Base-by-base conservation (phyloP, 2,888 invertebrate genomes). In the Eumacrocentrus americanus region DNA sequence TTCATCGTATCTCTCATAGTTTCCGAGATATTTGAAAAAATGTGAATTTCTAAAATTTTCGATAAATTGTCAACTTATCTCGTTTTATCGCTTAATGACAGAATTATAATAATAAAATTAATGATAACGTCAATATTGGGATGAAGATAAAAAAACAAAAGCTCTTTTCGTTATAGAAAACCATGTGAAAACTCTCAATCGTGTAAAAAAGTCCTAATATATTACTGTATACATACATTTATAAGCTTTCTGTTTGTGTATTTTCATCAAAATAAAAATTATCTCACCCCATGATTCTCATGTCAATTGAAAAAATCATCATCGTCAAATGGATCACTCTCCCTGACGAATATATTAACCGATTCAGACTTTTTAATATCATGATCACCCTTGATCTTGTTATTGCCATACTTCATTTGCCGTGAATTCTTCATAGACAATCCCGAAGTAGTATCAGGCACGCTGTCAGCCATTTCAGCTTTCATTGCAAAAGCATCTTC, bases 331-430 rank as follows among this genome's bases (percentile, higher is more conserved):
- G 95, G 95, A 82, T 95, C 94, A 46, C 87, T 87, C 74, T 92
- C 92, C 52, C 91, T 86, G 3, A 90, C 89, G 82, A 95, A 95
- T 71, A 95, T 95, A 80, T 94, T 94, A 6, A 94, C 90, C 2
- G 94, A 94, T 76, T 94, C 94, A 0, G 94, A 94, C 80, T 94
- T 94, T 73, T 91, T 91, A 48, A 93, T 88, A 72, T 90, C 87
- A 57, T 86, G 84, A 63, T 89, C 88, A 2, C 81, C 79, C 60
- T 83, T 72, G 64, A 83, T 66, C 63, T 72, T 73, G 55, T 73
- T 77, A 74, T 70, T 64, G 80, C 74, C 12, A 80, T 76, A 38
- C 81, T 85, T 16, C 81, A 83, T 14, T 81, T 76, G 56, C 81
- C 84, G 34, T 40, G 69, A 54, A 70, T 74, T 73, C 68, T 77